phyloP scores from a whole-genome alignment of 2,888 invertebrate genomes.

The Drosophila kambysellisi region DNA sequence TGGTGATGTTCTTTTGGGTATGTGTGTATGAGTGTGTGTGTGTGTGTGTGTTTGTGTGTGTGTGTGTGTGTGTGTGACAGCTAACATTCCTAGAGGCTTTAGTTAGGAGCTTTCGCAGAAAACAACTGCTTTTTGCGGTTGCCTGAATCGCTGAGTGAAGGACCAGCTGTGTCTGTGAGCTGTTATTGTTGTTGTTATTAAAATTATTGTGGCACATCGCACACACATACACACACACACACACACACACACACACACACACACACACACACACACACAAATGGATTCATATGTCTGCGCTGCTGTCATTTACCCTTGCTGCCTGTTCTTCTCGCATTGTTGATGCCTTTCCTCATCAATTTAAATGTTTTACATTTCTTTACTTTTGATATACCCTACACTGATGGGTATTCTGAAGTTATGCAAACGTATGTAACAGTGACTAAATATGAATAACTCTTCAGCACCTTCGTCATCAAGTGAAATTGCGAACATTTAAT shows the following conservation, averaged over 20 bases:
- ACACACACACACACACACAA: constrained; percentile 8
- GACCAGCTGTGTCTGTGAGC: constrained; percentile 18
- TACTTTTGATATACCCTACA: not conserved
- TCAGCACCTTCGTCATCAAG: not conserved
- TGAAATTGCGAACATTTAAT: not conserved
- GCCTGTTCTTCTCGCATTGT: not conserved
- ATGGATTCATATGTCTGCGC: constrained; percentile 8
- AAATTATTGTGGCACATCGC: constrained; percentile 15
- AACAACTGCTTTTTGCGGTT: constrained; percentile 35
- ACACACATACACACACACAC: constrained; percentile 6
- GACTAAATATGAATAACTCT: not conserved
- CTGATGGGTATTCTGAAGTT: not conserved
- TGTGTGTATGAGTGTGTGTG: constrained; percentile 35
- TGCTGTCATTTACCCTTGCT: too few species aligned
- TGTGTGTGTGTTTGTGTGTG: not conserved
- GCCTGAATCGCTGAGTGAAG: constrained; percentile 35
- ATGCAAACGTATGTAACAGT: not conserved
- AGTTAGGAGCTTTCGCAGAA: constrained; percentile 19
- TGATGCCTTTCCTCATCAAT: not conserved
- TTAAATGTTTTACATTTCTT: not conserved
- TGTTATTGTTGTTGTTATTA: constrained; percentile 22
- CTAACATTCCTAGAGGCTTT: constrained; percentile 10
- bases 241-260: constrained; percentile 7
- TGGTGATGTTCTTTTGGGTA: not conserved
- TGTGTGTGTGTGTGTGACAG: not conserved